Base-by-base conservation (phyloP, 2,888 invertebrate species). In the Tribolium freemani region DNA sequence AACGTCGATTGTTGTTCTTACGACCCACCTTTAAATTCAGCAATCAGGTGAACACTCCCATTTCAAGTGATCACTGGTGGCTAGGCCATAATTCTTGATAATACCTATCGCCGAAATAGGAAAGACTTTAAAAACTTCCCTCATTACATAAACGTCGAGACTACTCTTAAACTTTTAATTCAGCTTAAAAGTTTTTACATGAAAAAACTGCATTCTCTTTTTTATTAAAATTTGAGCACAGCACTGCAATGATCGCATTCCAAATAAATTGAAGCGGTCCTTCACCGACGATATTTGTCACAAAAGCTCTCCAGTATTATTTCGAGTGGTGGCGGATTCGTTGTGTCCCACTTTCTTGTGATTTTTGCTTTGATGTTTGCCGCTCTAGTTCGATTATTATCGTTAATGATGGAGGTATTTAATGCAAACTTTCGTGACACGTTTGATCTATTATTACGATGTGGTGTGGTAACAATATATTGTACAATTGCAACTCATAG, bases 391-490 rank as follows among this genome's bases (percentile, higher is more conserved):
- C 38, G 31, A 13, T 38, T 21, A 13, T 38, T 21, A 64, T 64
- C 60, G 13, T 60, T 64, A 64, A 64, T 64, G 64, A 64, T 13
- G 5, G 38, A 26, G 26, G 38, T 53, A 38, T 64, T 51, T 51
- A 51, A 51, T 63, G 51, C 20, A 63, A 63, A 63, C 46, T 66
- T 56, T 44, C 54, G 10, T 64, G 54, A 56, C 26, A 46, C 45
- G 46, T 38, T 54, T 54, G 16, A 56, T 54, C 45, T 45, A 66
- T 54, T 54, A 69, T 31, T 38, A 57, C 56, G 48, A 56, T 48
- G 51, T 69, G 60, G 70, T 70, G 51, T 69, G 53, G 70, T 70
- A 51, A 60, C 53, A 60, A 56, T 54, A 45, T 70, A 70, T 63
- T 48, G 63, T 70, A 56, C n/a, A 54, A 63, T 16, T 56, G 46